These are phyloP conservation scores for Pachypeltis micranthus DNA, from an alignment of 1,140 invertebrate genomes.

Conservation along the genomic window DNA sequence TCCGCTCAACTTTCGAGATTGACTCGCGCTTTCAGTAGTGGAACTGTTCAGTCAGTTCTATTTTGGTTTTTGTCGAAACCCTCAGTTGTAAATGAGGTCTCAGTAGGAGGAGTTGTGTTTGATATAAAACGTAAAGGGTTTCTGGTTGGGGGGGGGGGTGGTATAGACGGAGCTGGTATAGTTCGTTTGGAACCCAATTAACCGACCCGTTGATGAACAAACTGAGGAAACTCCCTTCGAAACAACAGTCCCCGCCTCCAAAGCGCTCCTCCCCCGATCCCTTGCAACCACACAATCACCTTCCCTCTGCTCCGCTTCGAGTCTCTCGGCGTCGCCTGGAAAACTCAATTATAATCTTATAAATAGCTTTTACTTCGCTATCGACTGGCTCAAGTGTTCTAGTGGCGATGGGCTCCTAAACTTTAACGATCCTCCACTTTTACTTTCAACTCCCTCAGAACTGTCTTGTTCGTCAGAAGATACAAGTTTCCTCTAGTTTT, in stretches of 20 bases:
- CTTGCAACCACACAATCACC: neutral
- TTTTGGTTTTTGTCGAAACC: too few species aligned
- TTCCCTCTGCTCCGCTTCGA: too few species aligned
- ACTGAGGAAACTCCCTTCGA: neutral
- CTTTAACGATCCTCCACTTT: neutral
- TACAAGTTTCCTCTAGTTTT: neutral
- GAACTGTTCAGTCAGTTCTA: too few species aligned
- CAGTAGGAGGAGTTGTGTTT: too few species aligned
- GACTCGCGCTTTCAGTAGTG: too few species aligned
- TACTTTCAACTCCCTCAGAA: neutral
- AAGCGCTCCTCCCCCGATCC: neutral
- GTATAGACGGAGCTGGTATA: too few species aligned
- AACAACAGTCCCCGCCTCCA: neutral
- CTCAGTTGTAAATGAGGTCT: too few species aligned
- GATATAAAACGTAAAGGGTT: too few species aligned
- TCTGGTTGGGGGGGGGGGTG: too few species aligned
- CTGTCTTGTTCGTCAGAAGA: neutral
- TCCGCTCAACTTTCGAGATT: too few species aligned
- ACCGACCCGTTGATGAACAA: neutral
- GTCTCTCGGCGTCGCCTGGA: neutral
- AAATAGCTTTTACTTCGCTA: neutral
- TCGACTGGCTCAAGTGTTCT: neutral
- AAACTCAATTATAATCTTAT: neutral
- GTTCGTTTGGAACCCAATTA: neutral
- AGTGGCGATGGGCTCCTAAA: neutral